Evolutionary conservation across 2,797 vertebrate species (phyloP).

Genomic region (Threskiornis aethiopicus): DNA sequence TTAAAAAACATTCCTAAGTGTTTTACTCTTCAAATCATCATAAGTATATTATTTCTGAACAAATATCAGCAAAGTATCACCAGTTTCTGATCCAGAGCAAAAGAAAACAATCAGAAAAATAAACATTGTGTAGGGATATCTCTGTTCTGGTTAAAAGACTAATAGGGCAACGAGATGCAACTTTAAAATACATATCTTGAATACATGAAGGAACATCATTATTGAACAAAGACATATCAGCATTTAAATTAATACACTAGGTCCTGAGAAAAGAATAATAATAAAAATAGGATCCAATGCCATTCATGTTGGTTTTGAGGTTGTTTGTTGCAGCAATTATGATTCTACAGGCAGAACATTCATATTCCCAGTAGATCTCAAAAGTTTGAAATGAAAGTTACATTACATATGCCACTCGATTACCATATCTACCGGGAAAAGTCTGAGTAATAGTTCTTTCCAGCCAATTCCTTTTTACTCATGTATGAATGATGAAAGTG

Average conservation of each 20-base stretch:
- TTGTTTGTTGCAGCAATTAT: neutral
- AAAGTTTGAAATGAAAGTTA: neutral
- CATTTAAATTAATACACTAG: constrained; percentile 4
- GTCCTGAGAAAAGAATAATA: neutral
- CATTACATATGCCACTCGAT: neutral
- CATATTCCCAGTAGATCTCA: neutral
- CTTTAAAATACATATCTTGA: neutral
- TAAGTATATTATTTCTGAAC: neutral
- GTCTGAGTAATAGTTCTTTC: neutral
- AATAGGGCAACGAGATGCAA: neutral
- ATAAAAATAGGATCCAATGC: neutral
- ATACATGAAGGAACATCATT: neutral
- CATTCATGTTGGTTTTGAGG: neutral
- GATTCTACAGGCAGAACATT: neutral
- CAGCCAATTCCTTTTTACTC: neutral
- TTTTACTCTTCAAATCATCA: neutral
- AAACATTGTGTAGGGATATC: neutral
- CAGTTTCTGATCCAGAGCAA: neutral
- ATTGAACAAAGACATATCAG: neutral
- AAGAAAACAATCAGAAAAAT: neutral
- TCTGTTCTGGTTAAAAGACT: neutral
- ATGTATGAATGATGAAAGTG: neutral
- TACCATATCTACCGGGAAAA: neutral
- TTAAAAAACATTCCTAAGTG: neutral
- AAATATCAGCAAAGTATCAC: neutral